Conservation (phyloP, 1,140 invertebrate species). For the Trissolcus basalis region DNA sequence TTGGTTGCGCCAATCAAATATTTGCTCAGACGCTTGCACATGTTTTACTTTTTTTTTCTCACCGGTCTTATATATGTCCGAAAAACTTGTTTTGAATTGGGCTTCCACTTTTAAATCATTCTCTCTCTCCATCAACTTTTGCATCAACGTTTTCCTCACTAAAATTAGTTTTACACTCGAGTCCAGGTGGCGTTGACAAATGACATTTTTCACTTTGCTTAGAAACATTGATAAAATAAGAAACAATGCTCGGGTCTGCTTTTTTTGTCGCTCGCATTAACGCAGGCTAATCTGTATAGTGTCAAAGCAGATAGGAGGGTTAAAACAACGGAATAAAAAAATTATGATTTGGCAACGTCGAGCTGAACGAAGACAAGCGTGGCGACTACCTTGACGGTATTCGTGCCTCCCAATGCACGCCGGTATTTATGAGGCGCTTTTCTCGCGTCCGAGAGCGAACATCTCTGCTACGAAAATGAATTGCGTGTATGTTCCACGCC, state of each 20-base stretch:
- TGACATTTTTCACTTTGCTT: no score
- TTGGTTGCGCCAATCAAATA: slow-evolving; percentile 7
- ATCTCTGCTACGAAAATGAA: slow-evolving; percentile 54
- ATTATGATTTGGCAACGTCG: slow-evolving; percentile 49
- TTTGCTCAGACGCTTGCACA: slow-evolving; percentile 4
- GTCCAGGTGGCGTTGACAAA: no score
- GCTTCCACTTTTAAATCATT: no score
- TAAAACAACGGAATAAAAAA: slow-evolving; percentile 35
- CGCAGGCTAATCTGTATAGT: slow-evolving; percentile 28
- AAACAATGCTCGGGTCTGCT: no score
- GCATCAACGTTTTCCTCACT: no score
- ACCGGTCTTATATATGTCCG: no score
- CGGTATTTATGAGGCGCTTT: slow-evolving; percentile 55
- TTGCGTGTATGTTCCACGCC: slow-evolving; percentile 53
- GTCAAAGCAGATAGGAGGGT: slow-evolving; percentile 23
- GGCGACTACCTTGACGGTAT: slow-evolving; percentile 49
- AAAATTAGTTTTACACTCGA: no score
- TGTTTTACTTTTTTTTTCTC: not conserved
- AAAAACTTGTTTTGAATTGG: no score
- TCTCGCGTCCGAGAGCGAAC: slow-evolving; percentile 49
- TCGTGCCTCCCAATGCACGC: slow-evolving; percentile 40
- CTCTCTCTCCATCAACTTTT: no score
- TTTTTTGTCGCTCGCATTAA: slow-evolving; percentile 21
- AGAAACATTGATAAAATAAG: slow-evolving; percentile 8
- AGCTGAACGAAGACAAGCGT: slow-evolving; percentile 22